Evolutionary conservation across 1,140 invertebrate species (phyloP), one percentile per base, ranked within the genome.

Genomic region (Listronotus oregonensis): DNA sequence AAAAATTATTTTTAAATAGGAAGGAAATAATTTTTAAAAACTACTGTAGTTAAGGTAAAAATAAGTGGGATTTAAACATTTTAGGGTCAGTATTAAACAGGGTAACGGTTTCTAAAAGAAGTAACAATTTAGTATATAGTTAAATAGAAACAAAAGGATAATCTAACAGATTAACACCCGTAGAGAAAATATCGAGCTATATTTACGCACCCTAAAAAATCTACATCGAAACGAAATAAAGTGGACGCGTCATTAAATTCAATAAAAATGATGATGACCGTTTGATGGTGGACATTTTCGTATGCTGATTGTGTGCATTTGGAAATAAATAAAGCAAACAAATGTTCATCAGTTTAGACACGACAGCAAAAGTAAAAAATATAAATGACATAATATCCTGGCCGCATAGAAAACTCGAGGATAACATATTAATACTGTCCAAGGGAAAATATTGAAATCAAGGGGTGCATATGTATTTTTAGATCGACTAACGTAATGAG

Each of bases 391-490:
- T 67, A 66, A 72, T 68, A 69, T 72, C 67, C 71, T 69, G 55
- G 69, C 32, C 57, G 66, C 70, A 71, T 73, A 68, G 67, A 73
- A 72, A 68, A 57, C 34, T 64, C 57, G 64, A 64, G 69, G 54
- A 71, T 71, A 74, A 73, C 69, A 66, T 75, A 75, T 74, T 75
- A 73, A 71, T 73, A 71, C 68, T 74, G 74, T 73, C 72, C 71
- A 65, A 68, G 64, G 67, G 70, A 71, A 55, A 73, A 74, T 73
- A 71, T 71, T 70, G 71, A 68, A 73, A 73, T 74, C 68, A 75
- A 71, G 71, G 74, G 74, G 74, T 75, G 73, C 74, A 76, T 76
- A 76, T 74, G 70, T 73, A 76, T 76, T 72, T 76, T 74, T 76
- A 71, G 69, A 68, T 64, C 66, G 68, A 44, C 49, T 51, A 51